Percentiles rank a stretch among this genome's conserved stretches.
Evolutionary conservation across 1,140 invertebrate species (phyloP).

Genomic region (Lineus longissimus): DNA sequence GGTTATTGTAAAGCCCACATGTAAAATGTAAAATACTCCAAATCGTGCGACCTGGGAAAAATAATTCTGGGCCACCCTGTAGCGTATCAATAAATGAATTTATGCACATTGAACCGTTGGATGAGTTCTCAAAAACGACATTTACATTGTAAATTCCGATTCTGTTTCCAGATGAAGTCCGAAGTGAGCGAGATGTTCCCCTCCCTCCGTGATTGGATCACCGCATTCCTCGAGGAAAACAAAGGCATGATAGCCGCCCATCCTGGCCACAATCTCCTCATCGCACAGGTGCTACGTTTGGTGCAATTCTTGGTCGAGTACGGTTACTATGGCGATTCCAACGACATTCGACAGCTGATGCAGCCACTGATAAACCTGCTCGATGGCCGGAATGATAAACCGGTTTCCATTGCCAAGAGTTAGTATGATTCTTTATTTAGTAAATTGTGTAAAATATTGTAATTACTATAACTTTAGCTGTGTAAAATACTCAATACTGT

Average conservation of each 20-base stretch:
- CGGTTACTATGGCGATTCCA: slow-evolving; percentile 51
- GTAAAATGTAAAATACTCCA: too few species aligned
- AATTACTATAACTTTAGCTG: too few species aligned
- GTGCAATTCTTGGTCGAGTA: slow-evolving; percentile 52
- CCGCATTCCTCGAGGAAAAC: slow-evolving; percentile 48
- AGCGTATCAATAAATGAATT: too few species aligned
- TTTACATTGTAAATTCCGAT: too few species aligned
- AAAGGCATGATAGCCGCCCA: slow-evolving; percentile 48
- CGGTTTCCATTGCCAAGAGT: slow-evolving; percentile 44
- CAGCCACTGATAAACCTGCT: slow-evolving; percentile 45
- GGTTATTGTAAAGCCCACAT: too few species aligned
- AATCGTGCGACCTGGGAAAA: too few species aligned
- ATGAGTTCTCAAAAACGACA: too few species aligned
- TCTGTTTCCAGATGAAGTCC: slow-evolving; percentile 21
- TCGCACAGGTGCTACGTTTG: slow-evolving; percentile 47
- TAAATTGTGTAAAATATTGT: too few species aligned
- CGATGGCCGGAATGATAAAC: slow-evolving; percentile 50
- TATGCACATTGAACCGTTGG: too few species aligned
- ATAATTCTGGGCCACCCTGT: too few species aligned
- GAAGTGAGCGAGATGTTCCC: slow-evolving; percentile 48
- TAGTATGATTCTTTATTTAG: slow-evolving; percentile 29
- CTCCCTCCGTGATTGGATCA: slow-evolving; percentile 50
- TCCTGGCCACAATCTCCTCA: slow-evolving; percentile 47
- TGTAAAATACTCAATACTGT: too few species aligned
- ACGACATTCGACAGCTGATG: slow-evolving; percentile 47